Percentiles rank a stretch among this genome's conserved stretches.
These are phyloP conservation scores for Leucophenga varia DNA, from an alignment of 1,140 invertebrate genomes.

Conservation along the genomic window DNA sequence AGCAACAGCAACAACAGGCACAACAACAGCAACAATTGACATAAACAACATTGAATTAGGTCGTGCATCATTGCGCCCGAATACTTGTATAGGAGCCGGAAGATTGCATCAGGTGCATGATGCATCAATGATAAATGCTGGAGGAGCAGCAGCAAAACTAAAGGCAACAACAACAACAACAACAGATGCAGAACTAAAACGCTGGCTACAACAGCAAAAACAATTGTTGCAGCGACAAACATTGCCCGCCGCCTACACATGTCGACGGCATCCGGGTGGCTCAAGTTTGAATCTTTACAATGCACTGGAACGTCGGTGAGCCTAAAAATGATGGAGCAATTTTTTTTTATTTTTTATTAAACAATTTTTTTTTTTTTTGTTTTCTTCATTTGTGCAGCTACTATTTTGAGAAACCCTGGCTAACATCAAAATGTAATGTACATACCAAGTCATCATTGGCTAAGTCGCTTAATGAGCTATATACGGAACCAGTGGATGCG, in stretches of 20 bases:
- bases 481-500: constrained; percentile 27
- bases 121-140: background rate
- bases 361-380: background rate
- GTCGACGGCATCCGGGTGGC: constrained; percentile 30
- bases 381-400: too few species aligned
- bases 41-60: background rate
- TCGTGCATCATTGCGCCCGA: too few species aligned
- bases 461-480: constrained; percentile 51
- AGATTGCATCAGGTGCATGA: too few species aligned
- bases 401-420: constrained; percentile 46
- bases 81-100: background rate
- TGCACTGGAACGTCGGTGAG: constrained; percentile 34
- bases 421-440: constrained; percentile 45
- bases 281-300: constrained; percentile 38
- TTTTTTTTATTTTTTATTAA: too few species aligned
- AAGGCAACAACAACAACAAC: constrained; percentile 4
- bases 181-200: constrained; percentile 2
- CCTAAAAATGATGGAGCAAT: background rate
- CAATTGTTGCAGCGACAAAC: constrained; percentile 20
- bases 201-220: too few species aligned
- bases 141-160: background rate
- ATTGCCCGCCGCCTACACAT: constrained; percentile 27
- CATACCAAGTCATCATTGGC: constrained; percentile 50
- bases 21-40: too few species aligned
- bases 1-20: too few species aligned